These are phyloP conservation scores for Trimorus sp. DNA, from an alignment of 2,888 invertebrate genomes.

Conservation along the genomic window DNA sequence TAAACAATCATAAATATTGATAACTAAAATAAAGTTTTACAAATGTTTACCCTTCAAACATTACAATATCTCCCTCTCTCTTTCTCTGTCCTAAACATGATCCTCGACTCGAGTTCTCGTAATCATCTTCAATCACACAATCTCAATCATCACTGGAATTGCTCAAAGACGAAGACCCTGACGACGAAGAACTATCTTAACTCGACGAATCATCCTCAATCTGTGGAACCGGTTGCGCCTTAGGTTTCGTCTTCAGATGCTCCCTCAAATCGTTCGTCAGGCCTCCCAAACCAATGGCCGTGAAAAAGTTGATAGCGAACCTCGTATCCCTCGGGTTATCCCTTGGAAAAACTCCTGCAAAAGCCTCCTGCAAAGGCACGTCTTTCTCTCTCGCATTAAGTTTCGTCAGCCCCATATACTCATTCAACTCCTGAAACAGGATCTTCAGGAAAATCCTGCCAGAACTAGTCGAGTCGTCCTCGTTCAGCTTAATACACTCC, in stretches of 20 bases:
- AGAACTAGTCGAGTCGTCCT: slow-evolving; percentile 98
- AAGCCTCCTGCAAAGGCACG: slow-evolving; percentile 91
- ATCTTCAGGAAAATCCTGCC: slow-evolving; percentile 99
- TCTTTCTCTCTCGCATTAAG: slow-evolving; percentile 95
- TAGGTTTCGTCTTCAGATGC: slow-evolving; percentile 91
- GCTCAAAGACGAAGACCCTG: slow-evolving; percentile 36
- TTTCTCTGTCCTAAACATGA: too few species aligned
- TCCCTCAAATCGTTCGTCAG: slow-evolving; percentile 96
- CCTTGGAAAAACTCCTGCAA: slow-evolving; percentile 96
- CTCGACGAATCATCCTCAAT: slow-evolving; percentile 58
- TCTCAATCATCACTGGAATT: slow-evolving; percentile 32
- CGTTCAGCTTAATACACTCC: slow-evolving; percentile 92
- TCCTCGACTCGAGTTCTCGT: too few species aligned
- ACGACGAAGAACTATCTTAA: slow-evolving; percentile 71
- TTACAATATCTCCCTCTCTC: too few species aligned
- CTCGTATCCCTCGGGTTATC: slow-evolving; percentile 98
- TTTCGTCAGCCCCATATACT: slow-evolving; percentile 97
- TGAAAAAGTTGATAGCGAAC: slow-evolving; percentile 89
- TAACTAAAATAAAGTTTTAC: too few species aligned
- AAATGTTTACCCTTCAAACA: too few species aligned
- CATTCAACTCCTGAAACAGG: slow-evolving; percentile 96
- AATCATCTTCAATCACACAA: neutral
- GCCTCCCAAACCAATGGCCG: slow-evolving; percentile 89
- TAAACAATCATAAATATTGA: too few species aligned
- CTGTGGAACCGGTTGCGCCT: slow-evolving; percentile 71